A percentile compares a stretch with the other conserved stretches of the same genome.
phyloP scores from a whole-genome alignment of 2,797 vertebrate species.

The Microtus californicus region DNA sequence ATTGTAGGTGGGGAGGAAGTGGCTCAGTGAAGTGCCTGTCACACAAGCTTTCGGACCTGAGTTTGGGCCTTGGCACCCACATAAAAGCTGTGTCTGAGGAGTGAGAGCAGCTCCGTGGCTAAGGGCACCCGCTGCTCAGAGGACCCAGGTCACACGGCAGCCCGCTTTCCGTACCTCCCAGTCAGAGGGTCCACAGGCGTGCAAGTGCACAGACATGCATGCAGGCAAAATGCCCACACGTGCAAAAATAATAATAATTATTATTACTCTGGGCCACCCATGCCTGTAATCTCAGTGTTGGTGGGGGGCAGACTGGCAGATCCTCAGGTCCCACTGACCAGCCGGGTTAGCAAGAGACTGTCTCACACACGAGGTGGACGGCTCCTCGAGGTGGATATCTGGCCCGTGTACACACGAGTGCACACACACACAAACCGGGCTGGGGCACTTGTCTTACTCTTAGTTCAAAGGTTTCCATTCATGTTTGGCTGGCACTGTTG shows the following conservation, averaged over 20 bases:
- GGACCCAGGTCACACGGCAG: background rate
- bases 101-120: background rate
- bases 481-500: background rate
- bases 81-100: background rate
- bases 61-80: too few relatives aligned
- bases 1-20: background rate
- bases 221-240: background rate
- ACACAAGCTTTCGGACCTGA: rapidly evolving
- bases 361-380: background rate
- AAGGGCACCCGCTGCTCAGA: background rate
- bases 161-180: background rate
- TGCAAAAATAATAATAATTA: background rate
- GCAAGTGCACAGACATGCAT: background rate
- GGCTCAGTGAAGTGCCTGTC: background rate
- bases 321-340: too few relatives aligned
- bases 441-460: too few relatives aligned
- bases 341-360: too few relatives aligned
- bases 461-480: background rate
- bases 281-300: background rate
- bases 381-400: too few relatives aligned
- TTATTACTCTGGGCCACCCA: background rate
- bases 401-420: background rate
- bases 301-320: background rate
- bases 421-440: background rate
- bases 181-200: too few relatives aligned